These are phyloP conservation scores for Danio choprae DNA, from an alignment of 2,797 vertebrate genomes.

Conservation along the genomic window DNA sequence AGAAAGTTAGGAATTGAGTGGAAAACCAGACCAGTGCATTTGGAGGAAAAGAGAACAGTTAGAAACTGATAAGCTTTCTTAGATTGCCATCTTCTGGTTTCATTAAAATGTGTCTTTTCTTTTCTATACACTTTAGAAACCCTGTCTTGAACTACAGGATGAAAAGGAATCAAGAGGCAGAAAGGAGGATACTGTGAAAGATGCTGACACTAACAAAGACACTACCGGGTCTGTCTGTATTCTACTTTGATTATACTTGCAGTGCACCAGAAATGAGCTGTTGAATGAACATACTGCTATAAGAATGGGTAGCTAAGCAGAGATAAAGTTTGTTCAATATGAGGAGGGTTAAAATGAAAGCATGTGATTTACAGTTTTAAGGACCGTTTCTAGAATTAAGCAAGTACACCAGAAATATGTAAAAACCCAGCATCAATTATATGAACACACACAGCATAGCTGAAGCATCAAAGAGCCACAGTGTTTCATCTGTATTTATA, in stretches of 20 bases:
- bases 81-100: not conserved
- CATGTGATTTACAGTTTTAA: not conserved
- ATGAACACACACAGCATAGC: not conserved
- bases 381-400: not conserved
- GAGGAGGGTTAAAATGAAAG: not conserved
- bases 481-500: not conserved
- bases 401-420: not conserved
- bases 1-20: no score
- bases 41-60: no score
- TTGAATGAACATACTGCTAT: not conserved
- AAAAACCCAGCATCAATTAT: not conserved
- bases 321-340: not conserved
- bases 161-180: slow-evolving; percentile 19
- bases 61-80: not conserved
- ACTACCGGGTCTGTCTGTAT: slow-evolving; percentile 70
- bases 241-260: not conserved
- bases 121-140: slow-evolving; percentile 62
- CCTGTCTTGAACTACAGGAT: slow-evolving; percentile 44
- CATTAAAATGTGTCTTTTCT: not conserved
- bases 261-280: not conserved
- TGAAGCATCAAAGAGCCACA: not conserved
- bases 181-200: slow-evolving; percentile 58
- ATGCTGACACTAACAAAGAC: slow-evolving; percentile 62
- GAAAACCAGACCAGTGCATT: no score
- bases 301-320: not conserved